phyloP scores from a whole-genome alignment of 2,113 vertebrate genomes.

The Sapajus apella region DNA sequence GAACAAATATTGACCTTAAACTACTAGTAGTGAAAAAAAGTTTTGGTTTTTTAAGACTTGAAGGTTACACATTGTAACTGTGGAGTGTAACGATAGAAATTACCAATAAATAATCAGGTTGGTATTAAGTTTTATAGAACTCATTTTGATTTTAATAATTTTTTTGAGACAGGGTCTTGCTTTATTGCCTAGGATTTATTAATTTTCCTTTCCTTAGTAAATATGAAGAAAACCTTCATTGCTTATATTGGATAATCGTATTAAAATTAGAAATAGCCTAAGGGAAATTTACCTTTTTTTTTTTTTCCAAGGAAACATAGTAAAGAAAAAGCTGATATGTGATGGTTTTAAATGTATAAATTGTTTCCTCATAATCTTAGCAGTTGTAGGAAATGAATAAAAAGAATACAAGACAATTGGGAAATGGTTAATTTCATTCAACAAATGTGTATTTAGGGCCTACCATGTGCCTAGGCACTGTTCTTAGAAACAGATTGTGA shows the following conservation, averaged over 20 bases:
- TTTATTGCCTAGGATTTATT: too few relatives aligned
- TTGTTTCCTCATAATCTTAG: constrained; percentile 1
- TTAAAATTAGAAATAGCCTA: constrained; percentile 14
- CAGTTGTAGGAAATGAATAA: constrained; percentile 8
- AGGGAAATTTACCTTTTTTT: background rate
- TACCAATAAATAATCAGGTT: background rate
- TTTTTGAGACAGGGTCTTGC: background rate
- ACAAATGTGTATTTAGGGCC: background rate
- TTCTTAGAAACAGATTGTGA: background rate
- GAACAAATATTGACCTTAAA: background rate
- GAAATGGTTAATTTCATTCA: constrained; percentile 23
- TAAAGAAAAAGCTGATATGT: constrained; percentile 17
- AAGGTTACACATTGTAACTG: background rate
- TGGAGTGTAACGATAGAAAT: background rate
- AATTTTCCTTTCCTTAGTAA: constrained; percentile 25
- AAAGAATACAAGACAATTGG: background rate
- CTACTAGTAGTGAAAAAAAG: background rate
- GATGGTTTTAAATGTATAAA: constrained; percentile 25
- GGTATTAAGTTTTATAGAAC: background rate
- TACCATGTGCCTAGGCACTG: background rate
- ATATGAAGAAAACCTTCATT: background rate
- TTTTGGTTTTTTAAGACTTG: background rate
- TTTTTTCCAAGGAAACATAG: background rate
- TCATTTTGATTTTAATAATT: constrained; percentile 1
- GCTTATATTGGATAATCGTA: constrained; percentile 4